Percentiles rank a stretch among this genome's conserved stretches.
Evolutionary conservation across 2,888 invertebrate species (phyloP).

Genomic region (Cheiracanthium punctorium): DNA sequence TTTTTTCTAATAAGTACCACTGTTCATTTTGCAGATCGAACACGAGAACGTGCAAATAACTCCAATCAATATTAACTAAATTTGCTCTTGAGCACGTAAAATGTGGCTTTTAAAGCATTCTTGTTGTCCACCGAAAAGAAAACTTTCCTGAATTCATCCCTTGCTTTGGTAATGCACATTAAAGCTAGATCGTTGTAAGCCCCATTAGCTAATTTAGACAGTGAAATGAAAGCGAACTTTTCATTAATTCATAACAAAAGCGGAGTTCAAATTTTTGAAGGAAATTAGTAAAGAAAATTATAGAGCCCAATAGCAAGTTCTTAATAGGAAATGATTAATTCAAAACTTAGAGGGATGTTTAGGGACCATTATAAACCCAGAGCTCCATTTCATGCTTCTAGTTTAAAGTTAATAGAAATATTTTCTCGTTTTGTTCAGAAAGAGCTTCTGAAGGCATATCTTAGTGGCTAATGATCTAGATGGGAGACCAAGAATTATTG

Average conservation of each 20-base stretch:
- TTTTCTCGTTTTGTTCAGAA: background rate
- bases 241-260: slow-evolving; percentile 4
- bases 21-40: too few relatives aligned
- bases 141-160: background rate
- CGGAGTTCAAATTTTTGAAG: background rate
- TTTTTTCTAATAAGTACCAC: too few relatives aligned
- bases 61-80: too few relatives aligned
- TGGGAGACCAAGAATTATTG: background rate
- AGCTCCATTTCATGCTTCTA: background rate
- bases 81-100: too few relatives aligned
- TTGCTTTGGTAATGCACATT: background rate
- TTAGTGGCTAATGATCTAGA: background rate
- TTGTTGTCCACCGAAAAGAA: background rate
- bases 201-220: slow-evolving; percentile 10
- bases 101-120: background rate
- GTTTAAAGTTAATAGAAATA: slow-evolving; percentile 9
- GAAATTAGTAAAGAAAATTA: background rate
- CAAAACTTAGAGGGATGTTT: background rate
- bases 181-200: background rate
- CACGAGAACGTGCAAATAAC: too few relatives aligned
- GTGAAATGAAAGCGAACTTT: background rate
- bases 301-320: background rate
- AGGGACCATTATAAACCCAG: background rate
- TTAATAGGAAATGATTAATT: slow-evolving; percentile 4
- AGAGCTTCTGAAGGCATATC: background rate